These are phyloP conservation scores for Chrysemys picta DNA, from an alignment of 2,113 vertebrate species.

Conservation along the genomic window DNA sequence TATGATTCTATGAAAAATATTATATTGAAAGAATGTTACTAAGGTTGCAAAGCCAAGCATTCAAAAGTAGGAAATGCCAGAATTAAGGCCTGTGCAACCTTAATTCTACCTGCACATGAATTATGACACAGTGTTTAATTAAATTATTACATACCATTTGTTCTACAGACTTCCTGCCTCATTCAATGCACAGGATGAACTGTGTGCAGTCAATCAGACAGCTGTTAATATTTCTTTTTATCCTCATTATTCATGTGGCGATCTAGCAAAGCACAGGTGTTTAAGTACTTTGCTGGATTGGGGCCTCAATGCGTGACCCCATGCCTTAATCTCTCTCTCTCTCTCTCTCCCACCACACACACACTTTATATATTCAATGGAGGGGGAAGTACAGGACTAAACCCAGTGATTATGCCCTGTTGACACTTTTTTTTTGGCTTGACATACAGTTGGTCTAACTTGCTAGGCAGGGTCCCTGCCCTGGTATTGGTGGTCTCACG, in stretches of 20 bases:
- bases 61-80: not conserved
- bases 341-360: fast-evolving
- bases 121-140: not conserved
- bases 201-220: not conserved
- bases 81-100: not conserved
- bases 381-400: not conserved
- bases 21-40: not conserved
- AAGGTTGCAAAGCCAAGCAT: not conserved
- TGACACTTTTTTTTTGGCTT: not conserved
- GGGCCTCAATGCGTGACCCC: not conserved
- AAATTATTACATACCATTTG: not conserved
- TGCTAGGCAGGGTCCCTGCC: not conserved
- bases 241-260: not conserved
- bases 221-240: not conserved
- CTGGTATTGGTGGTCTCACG: not conserved
- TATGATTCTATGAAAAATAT: no score
- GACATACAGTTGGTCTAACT: not conserved
- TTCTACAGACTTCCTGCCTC: not conserved
- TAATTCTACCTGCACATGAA: not conserved
- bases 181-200: not conserved
- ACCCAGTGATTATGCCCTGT: not conserved
- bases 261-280: not conserved
- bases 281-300: not conserved
- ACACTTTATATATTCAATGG: not conserved
- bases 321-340: not conserved